phyloP scores from a whole-genome alignment of 53 echinoderm and acorn worm genomes.

The Temnopleurus reevesii region DNA sequence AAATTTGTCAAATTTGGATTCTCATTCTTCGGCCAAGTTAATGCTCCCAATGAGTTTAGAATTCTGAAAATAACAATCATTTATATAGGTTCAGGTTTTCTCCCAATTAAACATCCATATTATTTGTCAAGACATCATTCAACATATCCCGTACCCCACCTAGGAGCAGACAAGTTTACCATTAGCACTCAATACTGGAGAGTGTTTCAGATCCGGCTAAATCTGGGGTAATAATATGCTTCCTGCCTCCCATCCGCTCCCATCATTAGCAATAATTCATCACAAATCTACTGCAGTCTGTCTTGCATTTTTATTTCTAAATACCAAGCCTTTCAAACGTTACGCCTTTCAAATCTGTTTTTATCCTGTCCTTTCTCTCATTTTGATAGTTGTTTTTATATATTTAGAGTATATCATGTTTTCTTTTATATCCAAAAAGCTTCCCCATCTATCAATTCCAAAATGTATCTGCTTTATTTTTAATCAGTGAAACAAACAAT shows the following conservation, averaged over 20 bases:
- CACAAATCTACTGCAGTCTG: background rate
- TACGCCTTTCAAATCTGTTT: background rate
- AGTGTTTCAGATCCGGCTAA: background rate
- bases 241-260: too few species aligned
- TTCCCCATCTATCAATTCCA: background rate
- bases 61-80: too few species aligned
- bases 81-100: too few species aligned
- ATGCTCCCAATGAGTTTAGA: too few species aligned
- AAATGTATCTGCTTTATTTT: background rate
- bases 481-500: background rate
- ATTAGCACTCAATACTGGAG: background rate
- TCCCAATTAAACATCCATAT: too few species aligned
- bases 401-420: constrained; percentile 2
- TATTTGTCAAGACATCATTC: too few species aligned
- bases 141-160: background rate
- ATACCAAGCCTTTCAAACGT: background rate
- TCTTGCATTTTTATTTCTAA: background rate
- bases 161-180: background rate
- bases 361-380: background rate
- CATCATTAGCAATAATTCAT: background rate
- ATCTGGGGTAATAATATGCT: background rate
- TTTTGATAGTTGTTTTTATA: constrained; percentile 11
- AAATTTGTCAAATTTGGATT: too few species aligned
- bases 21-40: too few species aligned
- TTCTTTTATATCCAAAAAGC: background rate